Conservation (phyloP, 2,113 vertebrate species). For the Cryptomyrus ogoouensis region DNA sequence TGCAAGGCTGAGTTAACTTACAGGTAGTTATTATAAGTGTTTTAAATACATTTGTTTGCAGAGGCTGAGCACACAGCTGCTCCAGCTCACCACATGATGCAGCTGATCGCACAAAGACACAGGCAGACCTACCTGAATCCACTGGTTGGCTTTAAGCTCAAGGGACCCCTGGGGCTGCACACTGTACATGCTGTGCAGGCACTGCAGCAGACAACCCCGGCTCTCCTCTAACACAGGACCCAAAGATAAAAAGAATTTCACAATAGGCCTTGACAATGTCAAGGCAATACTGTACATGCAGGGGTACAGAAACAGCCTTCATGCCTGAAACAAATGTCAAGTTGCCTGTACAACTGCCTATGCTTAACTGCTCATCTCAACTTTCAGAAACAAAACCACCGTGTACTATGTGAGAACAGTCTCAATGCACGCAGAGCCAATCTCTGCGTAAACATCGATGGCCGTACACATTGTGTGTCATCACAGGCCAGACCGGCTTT, state of each 20-base stretch:
- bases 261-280: not conserved
- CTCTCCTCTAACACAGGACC: slow-evolving; percentile 61
- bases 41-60: not conserved
- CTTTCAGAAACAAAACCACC: not conserved
- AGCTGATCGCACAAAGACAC: not conserved
- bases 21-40: not conserved
- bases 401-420: not conserved
- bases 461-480: not conserved
- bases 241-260: slow-evolving; percentile 4
- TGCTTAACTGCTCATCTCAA: not conserved
- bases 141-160: slow-evolving; percentile 78
- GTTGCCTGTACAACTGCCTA: not conserved
- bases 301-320: not conserved
- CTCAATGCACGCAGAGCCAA: not conserved
- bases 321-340: not conserved
- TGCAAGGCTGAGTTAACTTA: not conserved
- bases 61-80: not conserved
- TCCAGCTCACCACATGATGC: not conserved
- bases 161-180: slow-evolving; percentile 69
- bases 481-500: not conserved
- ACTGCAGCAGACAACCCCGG: slow-evolving; percentile 70
- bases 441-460: not conserved
- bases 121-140: slow-evolving; percentile 67
- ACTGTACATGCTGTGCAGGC: slow-evolving; percentile 77
- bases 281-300: not conserved